Evolutionary conservation across 1,140 invertebrate genomes (phyloP).

Genomic region (Pseudomyrmex sp.): DNA sequence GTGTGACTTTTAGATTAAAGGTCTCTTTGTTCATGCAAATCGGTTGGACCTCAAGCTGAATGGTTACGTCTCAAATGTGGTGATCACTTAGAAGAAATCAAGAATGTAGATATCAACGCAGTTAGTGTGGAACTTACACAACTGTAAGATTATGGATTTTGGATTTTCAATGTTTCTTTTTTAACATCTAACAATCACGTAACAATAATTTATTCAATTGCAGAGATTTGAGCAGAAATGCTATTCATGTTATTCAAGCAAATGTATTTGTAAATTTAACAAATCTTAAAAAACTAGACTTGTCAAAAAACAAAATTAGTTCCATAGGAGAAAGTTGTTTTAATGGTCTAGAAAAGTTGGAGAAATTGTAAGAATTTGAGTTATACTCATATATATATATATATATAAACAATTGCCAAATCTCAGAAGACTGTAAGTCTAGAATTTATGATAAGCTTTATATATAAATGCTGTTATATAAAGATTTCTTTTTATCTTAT

Average conservation of each 20-base stretch:
- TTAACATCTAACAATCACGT: neutral
- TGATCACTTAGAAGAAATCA: constrained; percentile 78
- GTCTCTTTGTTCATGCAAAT: constrained; percentile 75
- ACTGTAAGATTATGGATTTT: constrained; percentile 73
- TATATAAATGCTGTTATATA: constrained; percentile 46
- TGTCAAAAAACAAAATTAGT: constrained; percentile 88
- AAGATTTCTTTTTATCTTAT: constrained; percentile 65
- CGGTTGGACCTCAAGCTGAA: constrained; percentile 81
- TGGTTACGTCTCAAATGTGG: constrained; percentile 81
- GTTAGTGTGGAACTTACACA: constrained; percentile 81
- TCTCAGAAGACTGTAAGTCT: constrained; percentile 87
- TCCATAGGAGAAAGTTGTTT: constrained; percentile 88
- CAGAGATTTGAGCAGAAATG: constrained; percentile 92
- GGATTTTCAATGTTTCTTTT: constrained; percentile 1
- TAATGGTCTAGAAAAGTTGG: constrained; percentile 87
- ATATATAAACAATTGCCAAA: constrained; percentile 86
- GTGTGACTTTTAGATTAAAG: constrained; percentile 50
- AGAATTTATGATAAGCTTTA: constrained; percentile 38
- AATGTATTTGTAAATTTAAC: constrained; percentile 90
- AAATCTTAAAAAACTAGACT: constrained; percentile 88
- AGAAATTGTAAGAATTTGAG: constrained; percentile 86
- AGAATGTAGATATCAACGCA: constrained; percentile 78
- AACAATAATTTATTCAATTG: constrained; percentile 70
- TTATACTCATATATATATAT: neutral
- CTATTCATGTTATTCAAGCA: constrained; percentile 89